These are phyloP conservation scores for Camponotus pennsylvanicus DNA, from an alignment of 1,140 invertebrate genomes.

Conservation along the genomic window DNA sequence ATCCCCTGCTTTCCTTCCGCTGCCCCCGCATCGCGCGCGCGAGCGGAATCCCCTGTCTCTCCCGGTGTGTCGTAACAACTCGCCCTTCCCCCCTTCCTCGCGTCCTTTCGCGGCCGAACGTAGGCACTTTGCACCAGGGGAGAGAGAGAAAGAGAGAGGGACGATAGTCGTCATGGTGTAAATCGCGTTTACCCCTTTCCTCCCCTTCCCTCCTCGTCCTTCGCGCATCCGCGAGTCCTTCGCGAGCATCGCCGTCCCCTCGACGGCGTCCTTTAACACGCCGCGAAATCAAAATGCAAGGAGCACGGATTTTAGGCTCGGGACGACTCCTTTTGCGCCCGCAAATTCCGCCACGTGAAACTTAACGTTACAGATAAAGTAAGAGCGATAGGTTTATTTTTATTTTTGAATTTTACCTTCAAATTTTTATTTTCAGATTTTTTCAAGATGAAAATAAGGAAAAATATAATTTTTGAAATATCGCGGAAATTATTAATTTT, in stretches of 20 bases:
- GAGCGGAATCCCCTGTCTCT: conserved; percentile 64
- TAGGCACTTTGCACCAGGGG: conserved; percentile 63
- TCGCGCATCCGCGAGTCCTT: background rate
- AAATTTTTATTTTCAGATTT: too few relatives aligned
- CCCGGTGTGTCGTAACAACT: conserved; percentile 69
- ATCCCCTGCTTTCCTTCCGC: conserved; percentile 73
- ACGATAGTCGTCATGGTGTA: conserved; percentile 82
- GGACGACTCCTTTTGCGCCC: background rate
- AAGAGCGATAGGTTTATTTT: too few relatives aligned
- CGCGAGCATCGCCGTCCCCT: background rate
- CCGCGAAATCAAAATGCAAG: background rate
- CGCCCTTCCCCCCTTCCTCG: conserved; percentile 10
- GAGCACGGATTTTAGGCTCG: background rate
- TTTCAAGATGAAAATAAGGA: background rate
- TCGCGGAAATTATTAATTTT: background rate
- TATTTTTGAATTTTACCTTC: too few relatives aligned
- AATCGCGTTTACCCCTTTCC: conserved; percentile 82
- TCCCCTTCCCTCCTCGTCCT: conserved; percentile 64
- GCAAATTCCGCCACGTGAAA: background rate
- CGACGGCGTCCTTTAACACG: background rate
- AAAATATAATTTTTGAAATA: background rate
- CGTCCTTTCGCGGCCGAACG: conserved; percentile 55
- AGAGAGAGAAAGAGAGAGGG: conserved; percentile 54
- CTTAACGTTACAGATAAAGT: too few relatives aligned
- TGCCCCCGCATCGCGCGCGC: background rate